These are phyloP conservation scores for Tragopan temminckii DNA, from an alignment of 2,797 vertebrate genomes.

Conservation along the genomic window DNA sequence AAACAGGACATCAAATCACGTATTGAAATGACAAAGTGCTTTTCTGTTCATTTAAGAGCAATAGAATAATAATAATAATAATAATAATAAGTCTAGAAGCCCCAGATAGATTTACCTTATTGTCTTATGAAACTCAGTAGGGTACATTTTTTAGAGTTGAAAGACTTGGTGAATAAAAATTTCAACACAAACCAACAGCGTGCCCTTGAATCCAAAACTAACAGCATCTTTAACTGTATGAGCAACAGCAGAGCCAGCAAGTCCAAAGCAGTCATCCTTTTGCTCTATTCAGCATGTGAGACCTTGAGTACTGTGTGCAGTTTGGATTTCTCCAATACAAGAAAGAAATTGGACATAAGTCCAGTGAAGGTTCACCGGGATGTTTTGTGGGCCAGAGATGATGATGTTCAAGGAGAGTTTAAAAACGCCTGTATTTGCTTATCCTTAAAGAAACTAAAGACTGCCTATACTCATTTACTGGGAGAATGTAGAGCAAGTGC, in stretches of 20 bases:
- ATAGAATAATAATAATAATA: not conserved
- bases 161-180: not conserved
- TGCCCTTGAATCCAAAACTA: not conserved
- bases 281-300: not conserved
- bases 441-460: no score
- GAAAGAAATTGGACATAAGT: not conserved
- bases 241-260: not conserved
- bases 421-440: no score
- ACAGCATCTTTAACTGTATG: not conserved
- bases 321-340: not conserved
- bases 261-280: not conserved
- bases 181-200: not conserved
- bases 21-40: not conserved
- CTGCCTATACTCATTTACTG: no score
- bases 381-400: no score
- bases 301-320: not conserved
- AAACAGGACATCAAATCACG: fast-evolving
- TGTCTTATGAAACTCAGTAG: not conserved
- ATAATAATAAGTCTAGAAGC: not conserved
- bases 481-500: no score
- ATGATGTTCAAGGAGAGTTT: no score
- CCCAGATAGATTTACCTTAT: not conserved
- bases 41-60: not conserved
- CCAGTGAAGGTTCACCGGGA: no score
- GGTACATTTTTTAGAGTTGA: not conserved